Evolutionary conservation across 92 coral and sea anemone genomes (phyloP).

Genomic region (Paragorgia papillata): DNA sequence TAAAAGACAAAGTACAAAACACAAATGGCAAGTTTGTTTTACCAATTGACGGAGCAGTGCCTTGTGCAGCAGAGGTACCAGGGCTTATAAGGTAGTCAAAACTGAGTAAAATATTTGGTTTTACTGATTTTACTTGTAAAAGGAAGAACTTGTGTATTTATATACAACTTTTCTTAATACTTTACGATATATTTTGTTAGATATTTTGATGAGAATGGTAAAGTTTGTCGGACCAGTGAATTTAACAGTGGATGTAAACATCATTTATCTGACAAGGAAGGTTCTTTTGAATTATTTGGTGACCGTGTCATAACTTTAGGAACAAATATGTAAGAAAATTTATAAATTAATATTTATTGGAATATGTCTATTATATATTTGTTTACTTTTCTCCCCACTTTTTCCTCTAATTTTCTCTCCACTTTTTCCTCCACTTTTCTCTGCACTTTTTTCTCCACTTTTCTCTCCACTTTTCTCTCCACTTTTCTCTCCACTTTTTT

Average conservation of each 20-base stretch:
- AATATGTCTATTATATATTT: background rate
- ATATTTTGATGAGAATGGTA: conserved; percentile 76
- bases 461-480: no score
- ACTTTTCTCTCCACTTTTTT: no score
- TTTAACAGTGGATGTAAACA: conserved; percentile 88
- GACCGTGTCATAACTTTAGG: conserved; percentile 95
- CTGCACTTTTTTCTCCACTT: no score
- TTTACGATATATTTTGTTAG: conserved; percentile 52
- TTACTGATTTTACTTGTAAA: no score
- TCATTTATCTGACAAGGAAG: conserved; percentile 89
- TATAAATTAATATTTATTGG: no score
- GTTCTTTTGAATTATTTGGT: conserved; percentile 97
- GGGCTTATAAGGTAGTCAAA: conserved; percentile 95
- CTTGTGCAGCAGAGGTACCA: conserved; percentile 92
- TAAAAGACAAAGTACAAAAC: conserved; percentile 95
- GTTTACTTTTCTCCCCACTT: background rate
- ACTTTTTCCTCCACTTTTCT: no score
- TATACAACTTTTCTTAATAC: no score
- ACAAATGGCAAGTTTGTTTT: conserved; percentile 95
- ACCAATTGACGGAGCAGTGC: conserved; percentile 81
- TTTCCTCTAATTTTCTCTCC: no score
- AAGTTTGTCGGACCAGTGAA: conserved; percentile 67
- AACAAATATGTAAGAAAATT: conserved; percentile 78
- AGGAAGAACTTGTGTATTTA: no score
- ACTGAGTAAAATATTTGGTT: no score